Evolutionary conservation across 2,113 vertebrate species (phyloP), one percentile per base, ranked within the genome.

Genomic region (Lota lota): DNA sequence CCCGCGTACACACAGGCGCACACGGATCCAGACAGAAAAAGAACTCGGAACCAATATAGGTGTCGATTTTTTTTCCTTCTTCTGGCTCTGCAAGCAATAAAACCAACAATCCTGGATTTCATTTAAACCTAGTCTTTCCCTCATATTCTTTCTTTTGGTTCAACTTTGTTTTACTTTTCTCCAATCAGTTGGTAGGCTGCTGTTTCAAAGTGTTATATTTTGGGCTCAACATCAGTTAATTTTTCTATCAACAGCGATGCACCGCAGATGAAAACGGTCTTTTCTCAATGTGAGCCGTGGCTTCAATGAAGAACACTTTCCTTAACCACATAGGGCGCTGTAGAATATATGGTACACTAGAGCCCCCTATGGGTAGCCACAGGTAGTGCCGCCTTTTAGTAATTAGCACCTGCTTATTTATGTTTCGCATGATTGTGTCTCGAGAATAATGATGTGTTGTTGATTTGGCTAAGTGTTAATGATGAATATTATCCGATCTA

Each of bases 361-460:
- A 93, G 95, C 93, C 96, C 94, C 93, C 95, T 96, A 89, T 96
- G 89, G 95, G 94, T 88, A 70, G 73, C 67, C 61, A 77, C 17
- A 33, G 70, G 84, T 82, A 89, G 33, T 86, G 80, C 80, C 24
- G 66, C 12, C 73, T 67, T 61, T 1, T 33, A 5, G 76, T 76
- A 76, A 77, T 66, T 66, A 77, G 69, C 58, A 58, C 76, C 28
- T 50, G 64, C 47, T 86, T 76, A 79, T 68, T 79, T 75, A 51
- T 70, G 54, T 73, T 74, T 82, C 72, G 70, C 63, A 64, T 64
- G 40, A 22, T 22, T 64, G 63, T 64, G 10, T 64, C 40, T 36
- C n/a, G 14, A 51, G 40, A 21, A 70, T 61, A 63, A 83, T 63
- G 74, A 68, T 76, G 76, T 79, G 77, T 77, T 81, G 76, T 67